Percentiles rank a stretch among this genome's conserved stretches.
Evolutionary conservation across 1,140 invertebrate genomes (phyloP).

Genomic region (Neodiprion pinetum): DNA sequence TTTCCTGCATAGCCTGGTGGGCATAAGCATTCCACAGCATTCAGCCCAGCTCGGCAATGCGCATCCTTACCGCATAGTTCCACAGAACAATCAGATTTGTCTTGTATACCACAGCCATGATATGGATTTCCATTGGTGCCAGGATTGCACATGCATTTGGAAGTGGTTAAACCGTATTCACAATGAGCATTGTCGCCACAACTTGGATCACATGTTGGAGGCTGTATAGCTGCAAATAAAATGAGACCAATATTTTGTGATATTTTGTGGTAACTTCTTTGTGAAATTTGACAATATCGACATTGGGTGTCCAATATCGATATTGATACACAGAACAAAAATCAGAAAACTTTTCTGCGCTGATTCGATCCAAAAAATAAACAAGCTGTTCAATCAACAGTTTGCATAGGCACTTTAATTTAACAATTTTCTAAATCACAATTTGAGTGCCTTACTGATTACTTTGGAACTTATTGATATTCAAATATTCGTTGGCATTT

Average conservation of each 20-base stretch:
- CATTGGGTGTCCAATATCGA: no score
- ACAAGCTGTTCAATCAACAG: no score
- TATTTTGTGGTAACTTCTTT: neutral
- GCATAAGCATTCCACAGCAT: slow-evolving; percentile 82
- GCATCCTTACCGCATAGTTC: slow-evolving; percentile 80
- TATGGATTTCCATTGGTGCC: slow-evolving; percentile 89
- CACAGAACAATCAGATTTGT: slow-evolving; percentile 75
- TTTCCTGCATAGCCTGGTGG: slow-evolving; percentile 84
- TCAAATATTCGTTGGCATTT: no score
- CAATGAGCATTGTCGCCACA: slow-evolving; percentile 88
- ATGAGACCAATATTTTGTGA: slow-evolving; percentile 18
- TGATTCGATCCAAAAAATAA: no score
- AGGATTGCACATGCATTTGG: slow-evolving; percentile 83
- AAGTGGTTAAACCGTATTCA: slow-evolving; percentile 75
- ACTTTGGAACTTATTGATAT: no score
- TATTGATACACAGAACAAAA: no score
- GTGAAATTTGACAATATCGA: no score
- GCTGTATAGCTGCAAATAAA: slow-evolving; percentile 71
- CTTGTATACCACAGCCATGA: slow-evolving; percentile 74
- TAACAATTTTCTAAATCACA: no score
- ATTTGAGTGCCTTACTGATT: no score
- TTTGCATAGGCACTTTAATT: no score
- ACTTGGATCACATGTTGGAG: slow-evolving; percentile 78
- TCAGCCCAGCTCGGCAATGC: slow-evolving; percentile 76
- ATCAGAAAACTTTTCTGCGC: no score